Evolutionary conservation across 2,888 invertebrate species (phyloP).

Genomic region (Diarsia mendica): DNA sequence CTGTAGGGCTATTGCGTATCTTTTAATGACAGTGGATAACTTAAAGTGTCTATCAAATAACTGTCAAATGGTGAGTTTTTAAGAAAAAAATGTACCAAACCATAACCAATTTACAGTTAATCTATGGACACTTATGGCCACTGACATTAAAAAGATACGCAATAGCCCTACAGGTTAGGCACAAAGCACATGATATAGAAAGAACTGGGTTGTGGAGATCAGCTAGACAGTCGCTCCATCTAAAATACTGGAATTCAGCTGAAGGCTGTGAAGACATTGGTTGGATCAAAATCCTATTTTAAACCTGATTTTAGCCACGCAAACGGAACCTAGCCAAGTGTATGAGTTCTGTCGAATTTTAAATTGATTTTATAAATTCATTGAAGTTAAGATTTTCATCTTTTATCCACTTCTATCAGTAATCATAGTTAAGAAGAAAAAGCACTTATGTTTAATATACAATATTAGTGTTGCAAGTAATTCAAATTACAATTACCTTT

Average conservation of each 20-base stretch:
- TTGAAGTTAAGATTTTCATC: background rate
- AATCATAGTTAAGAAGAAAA: background rate
- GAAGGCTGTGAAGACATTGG: background rate
- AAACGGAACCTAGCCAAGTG: background rate
- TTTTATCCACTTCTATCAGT: too few species aligned
- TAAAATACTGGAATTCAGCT: background rate
- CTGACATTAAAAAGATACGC: too few species aligned
- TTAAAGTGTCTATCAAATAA: too few species aligned
- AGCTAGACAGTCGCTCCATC: background rate
- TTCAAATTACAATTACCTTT: conserved; percentile 67
- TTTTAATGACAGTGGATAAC: too few species aligned
- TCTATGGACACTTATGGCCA: too few species aligned
- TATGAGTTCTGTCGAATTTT: background rate
- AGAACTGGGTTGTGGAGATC: background rate
- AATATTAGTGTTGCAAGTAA: background rate
- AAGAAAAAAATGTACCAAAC: too few species aligned
- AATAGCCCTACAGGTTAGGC: too few species aligned
- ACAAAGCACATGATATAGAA: too few species aligned
- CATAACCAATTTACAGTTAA: too few species aligned
- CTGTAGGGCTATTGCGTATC: too few species aligned
- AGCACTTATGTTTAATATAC: background rate
- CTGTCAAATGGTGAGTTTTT: too few species aligned
- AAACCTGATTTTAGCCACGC: background rate
- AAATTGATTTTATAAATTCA: background rate
- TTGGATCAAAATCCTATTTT: background rate